phyloP scores from a whole-genome alignment of 2,888 invertebrate species.

The Unio delphinus region DNA sequence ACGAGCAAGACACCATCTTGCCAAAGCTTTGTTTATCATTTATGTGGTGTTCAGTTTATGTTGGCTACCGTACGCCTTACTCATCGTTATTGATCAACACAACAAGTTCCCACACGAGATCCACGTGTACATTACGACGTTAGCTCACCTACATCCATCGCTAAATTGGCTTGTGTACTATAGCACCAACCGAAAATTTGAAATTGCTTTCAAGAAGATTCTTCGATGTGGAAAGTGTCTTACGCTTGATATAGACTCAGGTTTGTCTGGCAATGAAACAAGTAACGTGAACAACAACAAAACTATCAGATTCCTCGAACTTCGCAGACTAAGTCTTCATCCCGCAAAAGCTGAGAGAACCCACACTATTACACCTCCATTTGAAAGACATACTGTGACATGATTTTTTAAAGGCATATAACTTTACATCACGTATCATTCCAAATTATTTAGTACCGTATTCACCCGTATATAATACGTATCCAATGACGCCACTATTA shows the following conservation, averaged over 20 bases:
- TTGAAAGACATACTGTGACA: too few species aligned
- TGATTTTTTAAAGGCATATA: too few species aligned
- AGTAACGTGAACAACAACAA: too few species aligned
- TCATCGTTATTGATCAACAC: slow-evolving; percentile 45
- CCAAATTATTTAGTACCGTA: too few species aligned
- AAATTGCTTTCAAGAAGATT: slow-evolving; percentile 24
- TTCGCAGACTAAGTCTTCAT: too few species aligned
- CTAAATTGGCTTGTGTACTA: slow-evolving; percentile 51
- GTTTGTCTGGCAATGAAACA: too few species aligned
- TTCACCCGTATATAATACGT: too few species aligned
- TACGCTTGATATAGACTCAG: neutral
- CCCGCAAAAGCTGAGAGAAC: too few species aligned
- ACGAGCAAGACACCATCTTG: slow-evolving; percentile 23
- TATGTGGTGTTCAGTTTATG: slow-evolving; percentile 52
- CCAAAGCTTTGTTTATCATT: slow-evolving; percentile 51
- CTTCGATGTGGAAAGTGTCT: slow-evolving; percentile 8
- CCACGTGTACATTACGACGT: slow-evolving; percentile 46
- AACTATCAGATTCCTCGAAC: too few species aligned
- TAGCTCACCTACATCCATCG: slow-evolving; percentile 51
- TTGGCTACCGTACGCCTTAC: slow-evolving; percentile 56
- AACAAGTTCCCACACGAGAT: slow-evolving; percentile 43
- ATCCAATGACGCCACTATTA: too few species aligned
- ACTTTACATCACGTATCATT: too few species aligned
- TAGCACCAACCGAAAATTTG: slow-evolving; percentile 41
- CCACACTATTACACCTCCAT: too few species aligned